A percentile compares a stretch with the other conserved stretches of the same genome.
Evolutionary conservation across 2,113 vertebrate genomes (phyloP).

Genomic region (Australoheros scitulus): DNA sequence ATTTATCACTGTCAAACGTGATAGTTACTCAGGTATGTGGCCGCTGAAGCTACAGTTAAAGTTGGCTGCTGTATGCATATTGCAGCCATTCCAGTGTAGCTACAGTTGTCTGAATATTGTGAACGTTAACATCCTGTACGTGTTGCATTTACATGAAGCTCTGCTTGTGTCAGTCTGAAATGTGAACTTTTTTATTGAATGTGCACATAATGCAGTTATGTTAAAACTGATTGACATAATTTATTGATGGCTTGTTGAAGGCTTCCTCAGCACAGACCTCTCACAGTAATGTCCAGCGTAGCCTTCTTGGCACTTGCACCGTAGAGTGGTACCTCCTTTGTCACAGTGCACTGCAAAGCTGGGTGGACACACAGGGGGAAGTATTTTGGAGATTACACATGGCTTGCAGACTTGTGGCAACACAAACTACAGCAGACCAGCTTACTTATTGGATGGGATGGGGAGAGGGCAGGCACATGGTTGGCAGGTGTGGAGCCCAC

Average conservation of each 20-base stretch:
- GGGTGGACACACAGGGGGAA: constrained; percentile 53
- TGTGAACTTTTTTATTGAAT: not conserved
- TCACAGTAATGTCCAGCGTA: constrained; percentile 94
- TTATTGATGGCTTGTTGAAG: not conserved
- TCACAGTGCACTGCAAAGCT: constrained; percentile 93
- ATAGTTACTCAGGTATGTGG: not conserved
- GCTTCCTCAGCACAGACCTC: constrained; percentile 82
- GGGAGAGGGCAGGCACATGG: constrained; percentile 92
- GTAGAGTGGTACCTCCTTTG: constrained; percentile 79
- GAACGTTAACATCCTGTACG: not conserved
- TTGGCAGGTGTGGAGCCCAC: constrained; percentile 77
- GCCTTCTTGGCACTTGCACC: constrained; percentile 91
- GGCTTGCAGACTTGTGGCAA: not conserved
- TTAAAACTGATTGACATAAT: not conserved
- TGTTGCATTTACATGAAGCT: not conserved
- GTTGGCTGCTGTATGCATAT: not conserved
- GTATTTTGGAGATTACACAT: constrained; percentile 14
- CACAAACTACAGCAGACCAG: not conserved
- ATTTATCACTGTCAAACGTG: too few relatives aligned
- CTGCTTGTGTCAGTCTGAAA: not conserved
- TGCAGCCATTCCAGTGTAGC: not conserved
- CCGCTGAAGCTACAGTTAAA: not conserved
- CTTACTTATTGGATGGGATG: constrained; percentile 86
- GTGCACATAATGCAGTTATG: not conserved
- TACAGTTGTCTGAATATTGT: not conserved